Percentiles rank a stretch among this genome's conserved stretches.
Conservation (phyloP, 2,888 invertebrate species). For the Eutolmus rufibarbis region DNA sequence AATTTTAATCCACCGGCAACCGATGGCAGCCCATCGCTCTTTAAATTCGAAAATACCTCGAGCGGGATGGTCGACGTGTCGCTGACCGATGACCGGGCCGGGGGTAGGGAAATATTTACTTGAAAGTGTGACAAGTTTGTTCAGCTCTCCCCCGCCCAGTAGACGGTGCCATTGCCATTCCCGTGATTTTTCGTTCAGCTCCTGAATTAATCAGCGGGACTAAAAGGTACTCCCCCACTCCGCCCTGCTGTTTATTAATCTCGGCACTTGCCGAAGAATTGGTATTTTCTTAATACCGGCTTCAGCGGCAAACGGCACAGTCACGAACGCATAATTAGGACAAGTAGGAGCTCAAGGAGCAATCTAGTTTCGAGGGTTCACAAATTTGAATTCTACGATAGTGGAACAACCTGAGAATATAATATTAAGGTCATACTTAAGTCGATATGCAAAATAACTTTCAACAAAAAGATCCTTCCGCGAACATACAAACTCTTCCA, state of each 20-base stretch:
- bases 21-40: not conserved
- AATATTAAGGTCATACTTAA: not conserved
- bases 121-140: not conserved
- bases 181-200: not conserved
- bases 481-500: no score
- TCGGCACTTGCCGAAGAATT: not conserved
- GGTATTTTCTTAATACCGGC: not conserved
- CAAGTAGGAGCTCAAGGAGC: not conserved
- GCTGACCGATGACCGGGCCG: not conserved
- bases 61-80: not conserved
- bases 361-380: not conserved
- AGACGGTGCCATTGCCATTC: not conserved
- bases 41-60: conserved; percentile 3
- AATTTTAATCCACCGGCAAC: not conserved
- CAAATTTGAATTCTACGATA: not conserved
- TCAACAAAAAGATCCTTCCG: no score
- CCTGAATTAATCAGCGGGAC: not conserved
- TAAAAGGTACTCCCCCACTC: not conserved
- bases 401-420: not conserved
- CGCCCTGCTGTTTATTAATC: not conserved
- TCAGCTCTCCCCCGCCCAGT: not conserved
- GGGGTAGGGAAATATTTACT: not conserved
- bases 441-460: no score
- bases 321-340: not conserved
- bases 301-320: not conserved